A percentile compares a stretch with the other conserved stretches of the same genome.
Evolutionary conservation across 2,797 vertebrate species (phyloP).

Genomic region (Schizopygopsis malacanthus): DNA sequence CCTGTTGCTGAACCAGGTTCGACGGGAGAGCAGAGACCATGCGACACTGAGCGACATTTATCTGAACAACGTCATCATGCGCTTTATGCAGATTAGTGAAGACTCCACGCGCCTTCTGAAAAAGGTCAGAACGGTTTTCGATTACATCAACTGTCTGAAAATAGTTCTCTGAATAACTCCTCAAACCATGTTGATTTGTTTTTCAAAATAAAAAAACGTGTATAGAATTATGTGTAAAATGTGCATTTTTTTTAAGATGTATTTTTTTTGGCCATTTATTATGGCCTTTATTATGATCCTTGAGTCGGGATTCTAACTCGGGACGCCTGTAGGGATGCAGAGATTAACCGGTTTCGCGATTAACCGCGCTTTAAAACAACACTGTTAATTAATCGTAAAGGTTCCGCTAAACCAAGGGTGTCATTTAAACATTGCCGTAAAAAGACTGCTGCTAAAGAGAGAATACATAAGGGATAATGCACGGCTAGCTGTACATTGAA

Average conservation of each 20-base stretch:
- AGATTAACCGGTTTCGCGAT: too few species aligned
- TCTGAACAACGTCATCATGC: constrained; percentile 99
- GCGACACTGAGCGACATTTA: constrained; percentile 98
- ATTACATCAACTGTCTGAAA: neutral
- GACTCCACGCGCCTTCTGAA: constrained; percentile 97
- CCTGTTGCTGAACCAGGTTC: constrained; percentile 96
- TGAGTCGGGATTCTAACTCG: neutral
- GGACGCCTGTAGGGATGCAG: too few species aligned
- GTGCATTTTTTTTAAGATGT: neutral
- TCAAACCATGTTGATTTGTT: neutral
- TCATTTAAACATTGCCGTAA: too few species aligned
- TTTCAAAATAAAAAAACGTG: neutral
- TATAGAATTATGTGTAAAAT: neutral
- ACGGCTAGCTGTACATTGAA: too few species aligned
- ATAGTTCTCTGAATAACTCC: neutral
- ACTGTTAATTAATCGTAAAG: too few species aligned
- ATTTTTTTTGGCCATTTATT: neutral
- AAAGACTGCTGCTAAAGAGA: too few species aligned
- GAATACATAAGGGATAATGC: too few species aligned
- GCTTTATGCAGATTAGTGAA: constrained; percentile 99
- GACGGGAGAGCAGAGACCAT: constrained; percentile 97
- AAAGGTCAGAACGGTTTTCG: constrained; percentile 81
- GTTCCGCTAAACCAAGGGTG: too few species aligned
- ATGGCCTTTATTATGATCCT: neutral
- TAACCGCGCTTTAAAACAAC: too few species aligned